Conservation (phyloP, 2,113 vertebrate species). For the Engystomops pustulosus region DNA sequence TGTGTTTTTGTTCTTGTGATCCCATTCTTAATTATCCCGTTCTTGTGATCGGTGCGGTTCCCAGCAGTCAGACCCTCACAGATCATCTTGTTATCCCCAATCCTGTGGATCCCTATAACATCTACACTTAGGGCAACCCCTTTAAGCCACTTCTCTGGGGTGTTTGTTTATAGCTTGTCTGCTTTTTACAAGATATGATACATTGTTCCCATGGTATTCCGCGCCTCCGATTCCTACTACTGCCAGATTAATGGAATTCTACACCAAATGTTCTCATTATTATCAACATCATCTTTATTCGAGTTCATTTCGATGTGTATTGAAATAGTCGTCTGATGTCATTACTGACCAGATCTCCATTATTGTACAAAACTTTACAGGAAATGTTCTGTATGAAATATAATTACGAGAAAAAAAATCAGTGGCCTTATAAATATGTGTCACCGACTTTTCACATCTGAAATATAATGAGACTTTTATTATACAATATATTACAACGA, state of each 20-base stretch:
- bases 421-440: conserved; percentile 20
- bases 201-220: too few relatives aligned
- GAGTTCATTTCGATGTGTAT: not conserved
- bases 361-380: not conserved
- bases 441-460: conserved; percentile 19
- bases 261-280: not conserved
- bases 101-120: too few relatives aligned
- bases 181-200: too few relatives aligned
- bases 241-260: not conserved
- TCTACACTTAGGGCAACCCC: too few relatives aligned
- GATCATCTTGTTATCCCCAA: too few relatives aligned
- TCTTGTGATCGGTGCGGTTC: too few relatives aligned
- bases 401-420: conserved; percentile 7
- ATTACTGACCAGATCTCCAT: not conserved
- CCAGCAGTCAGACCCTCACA: too few relatives aligned
- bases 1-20: too few relatives aligned
- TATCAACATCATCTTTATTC: not conserved
- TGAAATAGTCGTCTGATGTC: not conserved
- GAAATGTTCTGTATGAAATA: conserved; percentile 5
- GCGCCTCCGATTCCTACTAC: too few relatives aligned
- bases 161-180: too few relatives aligned
- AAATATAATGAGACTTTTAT: conserved; percentile 37
- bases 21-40: too few relatives aligned
- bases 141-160: too few relatives aligned
- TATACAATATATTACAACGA: conserved; percentile 18